Conservation (phyloP, 2,888 invertebrate species). For the Glaucopsyche alexis region DNA sequence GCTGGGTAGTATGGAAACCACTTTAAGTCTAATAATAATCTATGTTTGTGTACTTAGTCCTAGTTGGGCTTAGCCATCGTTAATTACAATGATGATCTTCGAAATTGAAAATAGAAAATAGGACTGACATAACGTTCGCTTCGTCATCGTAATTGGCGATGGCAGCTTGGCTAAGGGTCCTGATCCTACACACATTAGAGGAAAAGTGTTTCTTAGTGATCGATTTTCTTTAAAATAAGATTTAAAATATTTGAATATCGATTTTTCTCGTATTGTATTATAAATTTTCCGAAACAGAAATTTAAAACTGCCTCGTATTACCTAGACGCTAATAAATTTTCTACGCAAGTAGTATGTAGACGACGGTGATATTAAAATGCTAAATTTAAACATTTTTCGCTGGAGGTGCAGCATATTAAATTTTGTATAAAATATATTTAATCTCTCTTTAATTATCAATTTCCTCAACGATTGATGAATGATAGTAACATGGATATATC, state of each 20-base stretch:
- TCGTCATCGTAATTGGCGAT: too few species aligned
- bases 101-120: too few species aligned
- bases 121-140: too few species aligned
- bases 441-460: background rate
- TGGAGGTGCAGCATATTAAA: conserved; percentile 1
- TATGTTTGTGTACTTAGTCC: too few species aligned
- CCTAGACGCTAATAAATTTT: conserved; percentile 13
- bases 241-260: background rate
- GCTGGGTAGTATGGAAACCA: too few species aligned
- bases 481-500: background rate
- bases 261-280: background rate
- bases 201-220: too few species aligned
- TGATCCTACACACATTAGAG: too few species aligned
- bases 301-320: background rate
- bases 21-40: too few species aligned
- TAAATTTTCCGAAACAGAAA: background rate
- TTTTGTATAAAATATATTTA: background rate
- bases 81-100: too few species aligned
- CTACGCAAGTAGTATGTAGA: background rate
- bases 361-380: conserved; percentile 12
- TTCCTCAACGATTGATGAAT: background rate
- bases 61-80: too few species aligned
- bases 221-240: too few species aligned
- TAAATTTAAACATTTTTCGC: conserved; percentile 1
- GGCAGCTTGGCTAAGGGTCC: too few species aligned